A percentile compares a stretch with the other conserved stretches of the same genome.
Conservation (phyloP, 2,888 invertebrate genomes). For the Sphaerophoria taeniata region DNA sequence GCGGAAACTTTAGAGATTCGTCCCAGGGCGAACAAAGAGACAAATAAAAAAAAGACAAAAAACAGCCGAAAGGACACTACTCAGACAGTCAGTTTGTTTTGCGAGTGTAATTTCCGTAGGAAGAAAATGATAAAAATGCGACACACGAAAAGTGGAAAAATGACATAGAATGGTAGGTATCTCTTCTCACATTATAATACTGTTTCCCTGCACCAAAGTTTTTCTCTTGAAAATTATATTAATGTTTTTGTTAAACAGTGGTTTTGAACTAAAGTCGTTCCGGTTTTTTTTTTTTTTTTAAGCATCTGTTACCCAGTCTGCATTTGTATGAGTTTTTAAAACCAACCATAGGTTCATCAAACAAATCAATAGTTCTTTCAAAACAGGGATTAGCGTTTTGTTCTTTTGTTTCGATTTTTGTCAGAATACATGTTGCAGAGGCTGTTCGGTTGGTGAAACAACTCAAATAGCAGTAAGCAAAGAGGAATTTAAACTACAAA, state of each 20-base stretch:
- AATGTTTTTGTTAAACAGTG: conserved; percentile 55
- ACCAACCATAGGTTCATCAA: too few species aligned
- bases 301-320: too few species aligned
- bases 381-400: too few species aligned
- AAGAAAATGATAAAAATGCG: conserved; percentile 66
- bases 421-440: not conserved
- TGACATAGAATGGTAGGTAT: not conserved
- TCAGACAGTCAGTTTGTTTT: conserved; percentile 56
- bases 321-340: not conserved
- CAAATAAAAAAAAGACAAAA: not conserved
- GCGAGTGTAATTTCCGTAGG: conserved; percentile 67
- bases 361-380: too few species aligned
- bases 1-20: conserved; percentile 57
- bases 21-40: conserved; percentile 33
- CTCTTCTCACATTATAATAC: too few species aligned
- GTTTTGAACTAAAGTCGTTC: not conserved
- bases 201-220: conserved; percentile 55
- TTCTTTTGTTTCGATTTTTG: not conserved
- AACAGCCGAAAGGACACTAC: conserved; percentile 29
- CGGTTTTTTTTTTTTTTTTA: too few species aligned
- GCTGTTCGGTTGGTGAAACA: conserved; percentile 21
- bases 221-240: conserved; percentile 38
- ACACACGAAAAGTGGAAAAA: conserved; percentile 32
- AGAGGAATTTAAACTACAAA: conserved; percentile 29
- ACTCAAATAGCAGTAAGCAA: conserved; percentile 19